A percentile compares a stretch with the other conserved stretches of the same genome.
These are phyloP conservation scores for Neosalanx taihuensis DNA, from an alignment of 2,797 vertebrate genomes.

Conservation along the genomic window DNA sequence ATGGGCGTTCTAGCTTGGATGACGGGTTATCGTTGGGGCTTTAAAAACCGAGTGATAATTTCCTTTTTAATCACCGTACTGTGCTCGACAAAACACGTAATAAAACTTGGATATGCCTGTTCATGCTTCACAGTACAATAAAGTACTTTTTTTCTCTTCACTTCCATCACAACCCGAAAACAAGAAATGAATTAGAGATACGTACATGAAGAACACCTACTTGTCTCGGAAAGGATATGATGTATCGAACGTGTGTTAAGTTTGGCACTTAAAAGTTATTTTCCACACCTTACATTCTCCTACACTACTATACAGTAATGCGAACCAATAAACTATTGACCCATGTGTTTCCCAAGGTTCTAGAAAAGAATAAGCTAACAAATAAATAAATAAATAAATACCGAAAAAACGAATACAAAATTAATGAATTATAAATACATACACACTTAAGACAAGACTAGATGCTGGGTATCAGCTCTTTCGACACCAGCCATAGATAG, in stretches of 20 bases:
- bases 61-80: background rate
- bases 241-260: constrained; percentile 52
- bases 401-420: background rate
- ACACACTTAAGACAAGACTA: constrained; percentile 40
- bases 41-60: background rate
- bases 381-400: background rate
- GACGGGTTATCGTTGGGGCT: background rate
- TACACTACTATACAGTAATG: constrained; percentile 53
- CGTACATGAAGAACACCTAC: constrained; percentile 16
- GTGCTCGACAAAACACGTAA: constrained; percentile 1
- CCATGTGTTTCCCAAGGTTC: constrained; percentile 32
- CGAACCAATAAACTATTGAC: constrained; percentile 39
- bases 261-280: constrained; percentile 61
- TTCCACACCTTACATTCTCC: constrained; percentile 44
- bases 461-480: constrained; percentile 42
- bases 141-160: constrained; percentile 1
- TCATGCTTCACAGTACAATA: background rate
- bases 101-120: background rate
- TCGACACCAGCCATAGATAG: constrained; percentile 33
- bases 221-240: constrained; percentile 30
- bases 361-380: constrained; percentile 37
- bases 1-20: background rate
- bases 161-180: constrained; percentile 7
- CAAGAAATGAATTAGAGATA: constrained; percentile 7
- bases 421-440: constrained; percentile 3